phyloP scores from a whole-genome alignment of 2,888 invertebrate species.

The Portevinia maculata region DNA sequence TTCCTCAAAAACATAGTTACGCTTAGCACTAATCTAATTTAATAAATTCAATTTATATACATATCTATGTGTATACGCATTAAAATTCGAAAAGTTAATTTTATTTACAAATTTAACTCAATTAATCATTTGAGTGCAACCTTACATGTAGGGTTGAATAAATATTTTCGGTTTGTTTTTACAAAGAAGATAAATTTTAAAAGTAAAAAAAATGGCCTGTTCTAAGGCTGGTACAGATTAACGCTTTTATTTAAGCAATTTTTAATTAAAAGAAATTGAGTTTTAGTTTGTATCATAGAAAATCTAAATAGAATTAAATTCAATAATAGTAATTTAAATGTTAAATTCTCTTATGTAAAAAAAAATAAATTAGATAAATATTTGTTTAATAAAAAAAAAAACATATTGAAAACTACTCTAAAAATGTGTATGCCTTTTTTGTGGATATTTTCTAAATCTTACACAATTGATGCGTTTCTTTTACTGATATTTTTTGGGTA shows the following conservation, averaged over 20 bases:
- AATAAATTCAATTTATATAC: neutral
- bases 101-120: neutral
- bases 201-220: conserved; percentile 72
- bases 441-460: too few relatives aligned
- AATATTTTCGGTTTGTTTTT: conserved; percentile 2
- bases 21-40: conserved; percentile 1
- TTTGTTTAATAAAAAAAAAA: conserved; percentile 12
- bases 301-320: conserved; percentile 45
- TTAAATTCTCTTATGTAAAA: neutral
- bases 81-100: too few relatives aligned
- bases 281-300: conserved; percentile 39
- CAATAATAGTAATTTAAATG: conserved; percentile 22
- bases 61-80: too few relatives aligned
- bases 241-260: conserved; percentile 46
- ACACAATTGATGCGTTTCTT: too few relatives aligned
- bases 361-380: conserved; percentile 22
- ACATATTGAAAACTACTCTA: neutral
- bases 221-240: conserved; percentile 75
- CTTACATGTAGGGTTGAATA: neutral
- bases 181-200: neutral
- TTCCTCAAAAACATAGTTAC: neutral
- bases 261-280: conserved; percentile 1
- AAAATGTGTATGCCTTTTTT: too few relatives aligned
- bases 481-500: too few relatives aligned
- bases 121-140: neutral